Evolutionary conservation across 2,888 invertebrate species (phyloP), one percentile per base, ranked within the genome.

Genomic region (Linnaemya vulpina): DNA sequence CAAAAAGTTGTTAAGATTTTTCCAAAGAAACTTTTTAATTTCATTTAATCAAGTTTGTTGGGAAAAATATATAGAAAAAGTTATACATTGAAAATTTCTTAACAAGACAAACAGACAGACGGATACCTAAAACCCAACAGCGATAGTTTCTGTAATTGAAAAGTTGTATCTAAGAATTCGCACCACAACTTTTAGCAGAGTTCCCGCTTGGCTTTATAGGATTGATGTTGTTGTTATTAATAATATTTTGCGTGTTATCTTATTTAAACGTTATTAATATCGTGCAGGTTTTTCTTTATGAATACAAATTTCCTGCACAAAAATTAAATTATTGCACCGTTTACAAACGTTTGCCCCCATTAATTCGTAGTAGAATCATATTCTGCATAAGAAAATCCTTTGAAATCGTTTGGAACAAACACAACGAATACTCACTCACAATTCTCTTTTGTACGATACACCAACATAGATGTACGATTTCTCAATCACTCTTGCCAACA

Each of bases 361-460:
- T 58, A 58, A 58, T 58, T 58, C 55, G 20, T 58, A 51, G 3
- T 58, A 30, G 4, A 58, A 58, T 15, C 11, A 46, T n/a, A 30
- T 58, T 55, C 25, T 30, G 30, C 9, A 30, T 11, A 30, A n/a
- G n/a, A 58, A n/a, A 58, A 22, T 25, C 55, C n/a, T 46, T n/a
- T n/a, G 2, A 15, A 58, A 9, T 15, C 55, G n/a, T 17, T 38
- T 35, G 4, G 17, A 10, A 38, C 38, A 60, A 35, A 60, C 17
- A 9, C 10, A 20, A 51, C 9, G 20, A 51, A 51, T 51, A n/a
- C 1, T 17, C 17, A 51, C 9, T 51, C 17, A 8, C 20, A 20
- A 17, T 60, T 60, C 60, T 60, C 60, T 60, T 38, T 60, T 60
- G 10, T 8, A 60, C 0, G n/a, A 60, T 17, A 17, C 17, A 60